Evolutionary conservation across 2,888 invertebrate species (phyloP).

Genomic region (Rhagophthalmus giganteus): DNA sequence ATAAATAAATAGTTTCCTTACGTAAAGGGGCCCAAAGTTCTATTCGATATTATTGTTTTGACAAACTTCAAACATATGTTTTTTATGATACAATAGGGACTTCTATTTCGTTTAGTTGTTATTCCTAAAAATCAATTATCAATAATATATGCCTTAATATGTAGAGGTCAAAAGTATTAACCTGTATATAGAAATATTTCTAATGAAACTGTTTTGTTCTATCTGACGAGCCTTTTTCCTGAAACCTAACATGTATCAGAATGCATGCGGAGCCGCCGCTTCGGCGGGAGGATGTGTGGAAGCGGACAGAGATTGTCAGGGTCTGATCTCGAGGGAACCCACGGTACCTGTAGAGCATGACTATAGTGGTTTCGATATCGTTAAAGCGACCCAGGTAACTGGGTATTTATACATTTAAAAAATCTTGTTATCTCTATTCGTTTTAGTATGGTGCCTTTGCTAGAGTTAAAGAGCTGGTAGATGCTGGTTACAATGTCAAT

Average conservation of each 20-base stretch:
- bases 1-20: background rate
- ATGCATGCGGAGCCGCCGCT: constrained; percentile 72
- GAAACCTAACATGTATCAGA: constrained; percentile 64
- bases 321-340: constrained; percentile 64
- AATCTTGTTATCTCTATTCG: constrained; percentile 14
- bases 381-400: constrained; percentile 86
- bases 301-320: constrained; percentile 65
- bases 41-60: no score
- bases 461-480: constrained; percentile 82
- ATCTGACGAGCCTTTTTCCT: background rate
- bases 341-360: constrained; percentile 68
- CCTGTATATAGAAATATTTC: constrained; percentile 16
- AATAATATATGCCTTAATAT: constrained; percentile 11
- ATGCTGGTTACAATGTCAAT: constrained; percentile 92
- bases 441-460: constrained; percentile 82
- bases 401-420: background rate
- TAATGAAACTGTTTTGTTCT: constrained; percentile 6
- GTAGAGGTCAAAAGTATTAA: constrained; percentile 28
- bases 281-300: constrained; percentile 64
- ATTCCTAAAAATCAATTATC: constrained; percentile 8
- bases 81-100: no score
- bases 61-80: no score
- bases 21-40: no score
- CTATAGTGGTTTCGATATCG: constrained; percentile 86
- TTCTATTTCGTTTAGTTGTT: no score